A percentile compares a stretch with the other conserved stretches of the same genome.
Conservation (phyloP, 2,797 vertebrate genomes). For the Phoeniculus purpureus region DNA sequence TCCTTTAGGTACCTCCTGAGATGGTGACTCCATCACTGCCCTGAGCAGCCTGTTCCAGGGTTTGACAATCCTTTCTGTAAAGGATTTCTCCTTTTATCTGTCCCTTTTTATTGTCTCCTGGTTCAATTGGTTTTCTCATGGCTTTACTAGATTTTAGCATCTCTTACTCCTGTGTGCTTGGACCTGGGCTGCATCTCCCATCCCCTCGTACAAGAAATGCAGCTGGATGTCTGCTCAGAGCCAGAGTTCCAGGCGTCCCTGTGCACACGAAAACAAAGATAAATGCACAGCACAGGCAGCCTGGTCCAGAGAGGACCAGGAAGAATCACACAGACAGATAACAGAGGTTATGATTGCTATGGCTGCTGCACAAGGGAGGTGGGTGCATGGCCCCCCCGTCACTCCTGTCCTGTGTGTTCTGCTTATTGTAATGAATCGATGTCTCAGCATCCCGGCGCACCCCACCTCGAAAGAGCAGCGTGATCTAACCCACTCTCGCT, state of each 20-base stretch:
- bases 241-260: rapidly evolving
- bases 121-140: background rate
- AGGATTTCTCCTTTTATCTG: background rate
- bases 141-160: background rate
- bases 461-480: constrained; percentile 41
- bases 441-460: constrained; percentile 39
- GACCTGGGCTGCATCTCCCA: background rate
- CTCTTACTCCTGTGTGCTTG: background rate
- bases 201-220: background rate
- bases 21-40: background rate
- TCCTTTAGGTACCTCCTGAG: background rate
- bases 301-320: background rate
- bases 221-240: background rate
- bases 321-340: background rate
- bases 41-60: background rate
- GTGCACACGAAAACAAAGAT: background rate
- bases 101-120: background rate
- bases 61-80: background rate
- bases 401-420: background rate
- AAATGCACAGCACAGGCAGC: rapidly evolving
- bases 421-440: background rate
- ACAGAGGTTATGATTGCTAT: background rate
- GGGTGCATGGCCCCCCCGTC: background rate
- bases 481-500: constrained; percentile 76
- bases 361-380: background rate